phyloP scores from a whole-genome alignment of 1,140 invertebrate genomes.

The Drosophila takahashii region DNA sequence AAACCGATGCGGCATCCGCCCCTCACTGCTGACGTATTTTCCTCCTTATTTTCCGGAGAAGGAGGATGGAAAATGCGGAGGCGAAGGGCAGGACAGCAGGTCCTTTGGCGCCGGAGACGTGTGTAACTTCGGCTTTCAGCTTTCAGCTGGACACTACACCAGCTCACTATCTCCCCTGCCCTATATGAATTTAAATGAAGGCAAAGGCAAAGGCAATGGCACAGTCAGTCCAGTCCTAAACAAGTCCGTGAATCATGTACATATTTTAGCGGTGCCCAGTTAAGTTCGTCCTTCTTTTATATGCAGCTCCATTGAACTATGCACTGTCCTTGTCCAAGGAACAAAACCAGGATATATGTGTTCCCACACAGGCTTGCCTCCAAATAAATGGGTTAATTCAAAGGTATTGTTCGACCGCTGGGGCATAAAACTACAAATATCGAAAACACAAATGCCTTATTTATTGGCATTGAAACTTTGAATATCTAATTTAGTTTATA shows the following conservation, averaged over 20 bases:
- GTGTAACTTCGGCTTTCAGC: slow-evolving; percentile 30
- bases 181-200: slow-evolving; percentile 76
- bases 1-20: slow-evolving; percentile 56
- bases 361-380: not conserved
- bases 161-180: slow-evolving; percentile 33
- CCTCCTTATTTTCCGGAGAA: not conserved
- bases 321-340: slow-evolving; percentile 19
- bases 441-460: not conserved
- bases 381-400: slow-evolving; percentile 1
- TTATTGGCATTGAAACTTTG: slow-evolving; percentile 3
- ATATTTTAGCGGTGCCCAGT: slow-evolving; percentile 62
- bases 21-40: slow-evolving; percentile 33
- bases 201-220: slow-evolving; percentile 4
- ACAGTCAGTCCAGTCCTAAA: slow-evolving; percentile 19
- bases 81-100: slow-evolving; percentile 17
- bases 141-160: slow-evolving; percentile 36
- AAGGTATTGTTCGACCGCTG: not conserved
- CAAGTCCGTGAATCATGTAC: slow-evolving; percentile 69
- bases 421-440: not conserved
- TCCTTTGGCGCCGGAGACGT: slow-evolving; percentile 40
- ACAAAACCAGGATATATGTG: slow-evolving; percentile 7
- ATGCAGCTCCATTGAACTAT: slow-evolving; percentile 42
- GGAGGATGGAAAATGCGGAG: not conserved
- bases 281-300: slow-evolving; percentile 31
- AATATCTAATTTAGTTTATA: not conserved